Base-by-base conservation (phyloP, 2,797 vertebrate species). In the Myiotriccus ornatus region DNA sequence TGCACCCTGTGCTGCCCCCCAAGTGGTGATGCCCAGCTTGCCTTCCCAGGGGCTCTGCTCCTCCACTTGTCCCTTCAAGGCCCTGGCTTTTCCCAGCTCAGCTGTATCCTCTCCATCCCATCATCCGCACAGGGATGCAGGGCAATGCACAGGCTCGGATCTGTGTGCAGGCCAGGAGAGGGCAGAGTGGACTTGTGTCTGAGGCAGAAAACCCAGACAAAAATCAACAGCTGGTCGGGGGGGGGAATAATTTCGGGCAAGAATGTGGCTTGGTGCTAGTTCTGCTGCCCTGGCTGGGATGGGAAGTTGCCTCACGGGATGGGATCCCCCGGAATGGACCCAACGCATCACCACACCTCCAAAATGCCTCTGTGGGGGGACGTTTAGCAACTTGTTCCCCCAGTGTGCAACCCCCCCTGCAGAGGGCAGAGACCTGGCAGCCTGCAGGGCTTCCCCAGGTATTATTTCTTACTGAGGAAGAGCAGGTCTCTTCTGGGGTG, bases 161-260 rank as follows among this genome's bases (percentile, higher is more conserved):
- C 43, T 34, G 52, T 12, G 14, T 1, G 6, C 68, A 71, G 82
- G 43, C 96, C 94, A 96, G 95, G 91, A 96, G 96, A 96, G 94
- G 94, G 96, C 95, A 96, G 96, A 92, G 93, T 3, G 17, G 73
- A 16, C 87, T 53, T 23, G 90, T 24, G 35, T 24, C 22, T 55
- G 89, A 5, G 77, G 57, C 79, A 14, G 23, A 63, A 35, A 84
- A 14, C 28, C 23, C 70, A 12, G 62, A 49, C 20, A 23, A 3
- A 60, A 87, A 41, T 4, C 84, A 2, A 12, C 28, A 17, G n/a
- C 10, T 18, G 50, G 41, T 56, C 1, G 7, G 27, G 16, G 55
- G 55, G 16, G 21, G 41, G 52, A n/a, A 23, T 30, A 2, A 5
- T 10, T 34, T 12, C 7, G 64, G 63, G n/a, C 19, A 21, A 28